These are phyloP conservation scores for Sapajus apella DNA, from an alignment of 2,113 vertebrate species.

Conservation along the genomic window DNA sequence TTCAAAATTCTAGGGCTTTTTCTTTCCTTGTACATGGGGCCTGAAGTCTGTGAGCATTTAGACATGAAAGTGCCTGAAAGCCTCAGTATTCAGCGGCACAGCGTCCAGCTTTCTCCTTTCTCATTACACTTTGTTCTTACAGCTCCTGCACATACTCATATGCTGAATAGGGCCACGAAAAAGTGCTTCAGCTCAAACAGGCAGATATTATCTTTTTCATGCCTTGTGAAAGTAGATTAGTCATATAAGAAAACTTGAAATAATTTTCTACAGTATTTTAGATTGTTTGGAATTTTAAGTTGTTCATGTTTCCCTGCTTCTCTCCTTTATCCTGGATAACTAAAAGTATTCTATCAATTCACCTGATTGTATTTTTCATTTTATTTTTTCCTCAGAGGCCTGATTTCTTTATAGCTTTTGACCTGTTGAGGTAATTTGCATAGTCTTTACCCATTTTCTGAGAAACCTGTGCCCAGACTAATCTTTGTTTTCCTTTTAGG, in stretches of 20 bases:
- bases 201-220: neutral
- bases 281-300: neutral
- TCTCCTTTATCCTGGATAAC: neutral
- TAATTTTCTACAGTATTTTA: neutral
- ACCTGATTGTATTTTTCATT: neutral
- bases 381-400: neutral
- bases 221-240: neutral
- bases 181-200: neutral
- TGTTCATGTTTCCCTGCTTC: neutral
- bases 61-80: neutral
- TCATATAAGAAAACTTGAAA: neutral
- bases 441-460: neutral
- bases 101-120: neutral
- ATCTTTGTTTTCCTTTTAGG: neutral
- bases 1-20: neutral
- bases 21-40: neutral
- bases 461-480: neutral
- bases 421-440: neutral
- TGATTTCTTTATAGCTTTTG: neutral
- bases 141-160: neutral
- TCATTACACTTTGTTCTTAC: neutral
- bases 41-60: neutral
- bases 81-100: neutral
- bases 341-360: neutral
- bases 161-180: neutral